phyloP scores from a whole-genome alignment of 2,113 vertebrate species.

The Amblyornis subalaris region DNA sequence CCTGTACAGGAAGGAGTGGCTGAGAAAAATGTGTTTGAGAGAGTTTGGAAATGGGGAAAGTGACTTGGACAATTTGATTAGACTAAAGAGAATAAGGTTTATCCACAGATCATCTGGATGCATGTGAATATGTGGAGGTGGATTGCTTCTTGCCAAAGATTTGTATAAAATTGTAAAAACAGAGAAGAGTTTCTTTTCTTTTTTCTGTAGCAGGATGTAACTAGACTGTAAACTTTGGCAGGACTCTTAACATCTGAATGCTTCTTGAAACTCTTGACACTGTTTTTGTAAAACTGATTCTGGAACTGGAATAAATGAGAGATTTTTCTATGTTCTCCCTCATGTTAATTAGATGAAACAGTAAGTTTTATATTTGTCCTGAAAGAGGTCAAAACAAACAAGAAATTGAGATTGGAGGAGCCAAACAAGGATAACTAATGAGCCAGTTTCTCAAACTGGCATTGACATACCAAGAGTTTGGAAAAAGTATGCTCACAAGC shows the following conservation, averaged over 20 bases:
- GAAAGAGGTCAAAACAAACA: conserved; percentile 34
- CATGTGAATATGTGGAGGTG: not conserved
- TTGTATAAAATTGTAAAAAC: not conserved
- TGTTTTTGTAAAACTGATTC: conserved; percentile 12
- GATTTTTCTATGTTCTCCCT: not conserved
- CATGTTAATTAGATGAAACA: conserved; percentile 25
- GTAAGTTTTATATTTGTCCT: conserved; percentile 9
- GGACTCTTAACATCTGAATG: conserved; percentile 6
- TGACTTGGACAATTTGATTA: not conserved
- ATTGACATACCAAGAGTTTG: not conserved
- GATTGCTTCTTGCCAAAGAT: conserved; percentile 28
- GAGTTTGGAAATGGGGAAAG: not conserved
- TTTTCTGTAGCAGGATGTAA: conserved; percentile 18
- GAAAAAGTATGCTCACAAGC: not conserved
- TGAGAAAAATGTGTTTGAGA: not conserved
- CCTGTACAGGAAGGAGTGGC: not conserved
- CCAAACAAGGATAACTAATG: not conserved
- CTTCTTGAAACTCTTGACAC: conserved; percentile 34
- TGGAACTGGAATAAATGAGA: not conserved
- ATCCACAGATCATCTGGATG: not conserved
- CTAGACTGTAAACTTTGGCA: conserved; percentile 58
- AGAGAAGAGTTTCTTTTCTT: not conserved
- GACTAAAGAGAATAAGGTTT: not conserved
- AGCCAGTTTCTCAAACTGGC: not conserved
- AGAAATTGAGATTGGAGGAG: not conserved